A percentile compares a stretch with the other conserved stretches of the same genome.
Evolutionary conservation across 2,888 invertebrate genomes (phyloP).

Genomic region (Eilema depressum): DNA sequence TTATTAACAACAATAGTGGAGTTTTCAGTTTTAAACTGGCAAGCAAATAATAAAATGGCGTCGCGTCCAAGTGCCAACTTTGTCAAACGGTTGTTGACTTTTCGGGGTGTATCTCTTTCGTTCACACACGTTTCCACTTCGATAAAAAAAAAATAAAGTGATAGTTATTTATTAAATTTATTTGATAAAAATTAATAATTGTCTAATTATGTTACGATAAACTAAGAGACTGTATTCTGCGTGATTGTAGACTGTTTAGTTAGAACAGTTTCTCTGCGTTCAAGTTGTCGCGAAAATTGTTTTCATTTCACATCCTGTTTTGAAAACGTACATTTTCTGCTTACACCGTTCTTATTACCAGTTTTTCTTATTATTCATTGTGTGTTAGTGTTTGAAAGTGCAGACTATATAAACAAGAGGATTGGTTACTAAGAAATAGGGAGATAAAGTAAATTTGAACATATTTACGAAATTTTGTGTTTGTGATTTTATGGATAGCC

Average conservation of each 20-base stretch:
- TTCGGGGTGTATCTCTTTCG: slow-evolving; percentile 58
- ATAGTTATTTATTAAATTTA: not conserved
- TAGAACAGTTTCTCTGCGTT: slow-evolving; percentile 34
- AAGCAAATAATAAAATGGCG: slow-evolving; percentile 62
- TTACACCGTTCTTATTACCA: slow-evolving; percentile 41
- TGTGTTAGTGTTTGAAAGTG: slow-evolving; percentile 31
- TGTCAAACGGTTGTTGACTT: slow-evolving; percentile 84
- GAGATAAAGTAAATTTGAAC: not conserved
- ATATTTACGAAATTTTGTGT: slow-evolving; percentile 25
- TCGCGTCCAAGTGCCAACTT: slow-evolving; percentile 53
- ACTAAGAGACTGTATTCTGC: slow-evolving; percentile 8
- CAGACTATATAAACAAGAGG: not conserved
- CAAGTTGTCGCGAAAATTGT: slow-evolving; percentile 55
- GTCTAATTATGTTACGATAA: slow-evolving; percentile 33
- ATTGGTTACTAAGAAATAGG: not conserved
- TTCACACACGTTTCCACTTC: slow-evolving; percentile 25
- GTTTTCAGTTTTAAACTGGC: slow-evolving; percentile 36
- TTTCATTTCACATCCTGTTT: slow-evolving; percentile 66
- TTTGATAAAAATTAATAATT: slow-evolving; percentile 5
- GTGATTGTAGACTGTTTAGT: slow-evolving; percentile 17
- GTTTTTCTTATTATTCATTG: slow-evolving; percentile 44
- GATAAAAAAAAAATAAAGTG: slow-evolving; percentile 35
- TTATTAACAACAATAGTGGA: slow-evolving; percentile 30
- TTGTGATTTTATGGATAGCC: slow-evolving; percentile 39
- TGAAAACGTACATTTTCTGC: slow-evolving; percentile 53